These are phyloP conservation scores for Tribolium freemani DNA, from an alignment of 2,888 invertebrate genomes.

Conservation along the genomic window DNA sequence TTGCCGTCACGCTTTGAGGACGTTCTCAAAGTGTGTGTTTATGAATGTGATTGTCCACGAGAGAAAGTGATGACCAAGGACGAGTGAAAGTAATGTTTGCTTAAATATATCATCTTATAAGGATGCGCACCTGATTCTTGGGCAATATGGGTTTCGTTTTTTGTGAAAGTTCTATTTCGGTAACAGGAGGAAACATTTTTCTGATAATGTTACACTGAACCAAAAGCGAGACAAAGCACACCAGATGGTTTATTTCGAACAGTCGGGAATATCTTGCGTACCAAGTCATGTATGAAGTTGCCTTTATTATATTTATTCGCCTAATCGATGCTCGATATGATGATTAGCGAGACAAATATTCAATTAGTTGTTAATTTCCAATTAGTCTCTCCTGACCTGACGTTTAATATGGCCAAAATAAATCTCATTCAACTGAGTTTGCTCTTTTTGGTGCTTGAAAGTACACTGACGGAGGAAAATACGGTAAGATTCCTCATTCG, in stretches of 20 bases:
- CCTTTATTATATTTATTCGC: slow-evolving; percentile 14
- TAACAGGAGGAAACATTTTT: no score
- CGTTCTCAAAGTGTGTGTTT: slow-evolving; percentile 5
- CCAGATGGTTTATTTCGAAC: not conserved
- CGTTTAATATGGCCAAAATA: not conserved
- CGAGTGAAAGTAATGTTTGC: slow-evolving; percentile 35
- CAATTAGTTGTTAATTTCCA: slow-evolving; percentile 11
- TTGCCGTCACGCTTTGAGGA: slow-evolving; percentile 26
- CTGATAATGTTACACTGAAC: no score
- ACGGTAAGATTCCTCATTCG: not conserved
- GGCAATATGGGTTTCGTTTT: slow-evolving; percentile 5
- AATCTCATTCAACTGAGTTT: not conserved
- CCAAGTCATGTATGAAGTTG: slow-evolving; percentile 21
- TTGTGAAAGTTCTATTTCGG: slow-evolving; percentile 3
- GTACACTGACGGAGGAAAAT: not conserved
- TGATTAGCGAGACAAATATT: slow-evolving; percentile 7
- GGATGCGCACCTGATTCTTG: slow-evolving; percentile 30
- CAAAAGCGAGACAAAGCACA: not conserved
- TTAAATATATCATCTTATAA: slow-evolving; percentile 16
- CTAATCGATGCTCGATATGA: slow-evolving; percentile 21
- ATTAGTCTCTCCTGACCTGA: slow-evolving; percentile 4
- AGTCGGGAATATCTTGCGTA: not conserved
- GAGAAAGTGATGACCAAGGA: slow-evolving; percentile 39
- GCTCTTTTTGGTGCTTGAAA: not conserved
- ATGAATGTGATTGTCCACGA: slow-evolving; percentile 29